A percentile compares a stretch with the other conserved stretches of the same genome.
Conservation (phyloP, 1,140 invertebrate genomes). For the Megathymus violae region DNA sequence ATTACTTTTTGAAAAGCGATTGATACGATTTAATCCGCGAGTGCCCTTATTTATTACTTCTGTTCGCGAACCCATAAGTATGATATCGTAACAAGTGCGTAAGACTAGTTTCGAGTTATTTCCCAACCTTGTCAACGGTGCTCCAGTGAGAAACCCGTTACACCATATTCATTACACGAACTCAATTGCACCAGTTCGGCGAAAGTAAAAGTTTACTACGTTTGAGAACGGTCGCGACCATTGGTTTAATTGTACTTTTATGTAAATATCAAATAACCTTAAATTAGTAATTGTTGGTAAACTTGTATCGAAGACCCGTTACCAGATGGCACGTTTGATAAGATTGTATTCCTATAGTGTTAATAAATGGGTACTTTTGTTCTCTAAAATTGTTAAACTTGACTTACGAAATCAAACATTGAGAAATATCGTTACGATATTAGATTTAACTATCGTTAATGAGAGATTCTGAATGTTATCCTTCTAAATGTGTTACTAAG, state of each 20-base stretch:
- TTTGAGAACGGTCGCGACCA: conserved; percentile 30
- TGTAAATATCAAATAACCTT: conserved; percentile 14
- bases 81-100: conserved; percentile 51
- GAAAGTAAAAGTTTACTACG: conserved; percentile 68
- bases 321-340: not conserved
- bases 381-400: not conserved
- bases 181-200: conserved; percentile 62
- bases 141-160: conserved; percentile 71
- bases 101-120: conserved; percentile 56
- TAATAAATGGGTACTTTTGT: not conserved
- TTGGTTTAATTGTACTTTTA: conserved; percentile 37
- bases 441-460: not conserved
- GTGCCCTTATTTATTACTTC: conserved; percentile 7
- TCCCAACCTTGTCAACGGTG: conserved; percentile 79
- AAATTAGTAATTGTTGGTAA: conserved; percentile 6
- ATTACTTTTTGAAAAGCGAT: too few relatives aligned
- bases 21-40: not conserved
- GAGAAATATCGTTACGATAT: not conserved
- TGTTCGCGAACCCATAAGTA: conserved; percentile 5
- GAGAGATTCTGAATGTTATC: not conserved
- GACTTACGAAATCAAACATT: not conserved
- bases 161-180: conserved; percentile 49
- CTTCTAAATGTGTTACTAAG: not conserved
- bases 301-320: not conserved
- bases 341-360: not conserved